Conservation (phyloP, 2,797 vertebrate species). For the Pygocentrus nattereri region DNA sequence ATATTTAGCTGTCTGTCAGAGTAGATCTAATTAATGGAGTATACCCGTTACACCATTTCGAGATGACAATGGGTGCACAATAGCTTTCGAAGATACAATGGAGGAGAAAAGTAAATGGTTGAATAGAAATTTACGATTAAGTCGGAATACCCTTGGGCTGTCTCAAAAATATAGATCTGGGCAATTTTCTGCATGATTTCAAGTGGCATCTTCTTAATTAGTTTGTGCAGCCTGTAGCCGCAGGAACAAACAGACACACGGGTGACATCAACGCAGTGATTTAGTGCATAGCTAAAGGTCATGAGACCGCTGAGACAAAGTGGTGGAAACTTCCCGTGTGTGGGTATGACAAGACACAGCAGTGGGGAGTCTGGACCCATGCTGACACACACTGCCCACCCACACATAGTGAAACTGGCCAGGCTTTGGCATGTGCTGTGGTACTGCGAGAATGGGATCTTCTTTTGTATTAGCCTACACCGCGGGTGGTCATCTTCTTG, state of each 20-base stretch:
- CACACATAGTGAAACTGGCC: neutral
- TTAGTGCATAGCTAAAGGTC: conserved; percentile 63
- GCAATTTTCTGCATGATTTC: conserved; percentile 88
- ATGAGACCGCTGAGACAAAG: conserved; percentile 46
- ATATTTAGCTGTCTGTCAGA: neutral
- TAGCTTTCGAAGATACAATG: neutral
- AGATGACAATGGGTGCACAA: neutral
- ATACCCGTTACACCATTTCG: neutral
- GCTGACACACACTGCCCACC: conserved; percentile 28
- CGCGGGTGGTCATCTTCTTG: conserved; percentile 45
- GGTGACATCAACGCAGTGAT: conserved; percentile 59
- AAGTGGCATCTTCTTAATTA: conserved; percentile 84
- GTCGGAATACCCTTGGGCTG: conserved; percentile 75
- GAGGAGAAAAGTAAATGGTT: conserved; percentile 44
- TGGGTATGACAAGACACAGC: conserved; percentile 5
- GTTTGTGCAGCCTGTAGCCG: conserved; percentile 78
- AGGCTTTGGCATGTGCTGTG: conserved; percentile 18
- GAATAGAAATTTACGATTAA: conserved; percentile 61
- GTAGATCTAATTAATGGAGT: conserved; percentile 4
- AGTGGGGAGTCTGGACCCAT: conserved; percentile 12
- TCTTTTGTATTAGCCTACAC: conserved; percentile 18
- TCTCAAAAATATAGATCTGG: conserved; percentile 77
- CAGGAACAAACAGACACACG: conserved; percentile 66
- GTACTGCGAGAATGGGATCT: conserved; percentile 7
- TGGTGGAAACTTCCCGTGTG: conserved; percentile 25